A percentile compares a stretch with the other conserved stretches of the same genome.
Conservation (phyloP, 2,888 invertebrate genomes). For the Lasius fuliginosus region DNA sequence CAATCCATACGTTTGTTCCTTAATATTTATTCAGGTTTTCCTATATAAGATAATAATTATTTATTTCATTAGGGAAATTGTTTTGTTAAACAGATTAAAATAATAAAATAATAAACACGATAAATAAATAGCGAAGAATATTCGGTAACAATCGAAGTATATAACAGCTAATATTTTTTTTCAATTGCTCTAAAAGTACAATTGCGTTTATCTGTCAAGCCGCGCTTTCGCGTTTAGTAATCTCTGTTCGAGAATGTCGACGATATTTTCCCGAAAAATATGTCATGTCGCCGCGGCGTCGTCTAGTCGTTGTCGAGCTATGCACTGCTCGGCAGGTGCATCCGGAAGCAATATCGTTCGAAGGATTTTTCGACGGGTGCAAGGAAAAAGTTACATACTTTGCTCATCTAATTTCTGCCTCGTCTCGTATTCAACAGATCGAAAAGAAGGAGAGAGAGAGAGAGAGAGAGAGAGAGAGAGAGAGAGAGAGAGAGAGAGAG, state of each 20-base stretch:
- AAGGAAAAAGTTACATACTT: conserved; percentile 40
- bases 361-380: conserved; percentile 13
- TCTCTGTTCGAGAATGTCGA: background rate
- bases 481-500: background rate
- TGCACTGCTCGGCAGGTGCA: conserved; percentile 10
- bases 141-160: background rate
- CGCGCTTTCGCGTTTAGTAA: background rate
- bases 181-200: background rate
- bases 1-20: background rate
- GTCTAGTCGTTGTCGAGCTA: conserved; percentile 3
- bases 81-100: background rate
- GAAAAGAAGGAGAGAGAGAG: background rate
- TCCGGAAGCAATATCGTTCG: conserved; percentile 13
- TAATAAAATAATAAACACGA: background rate
- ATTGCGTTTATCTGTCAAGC: background rate
- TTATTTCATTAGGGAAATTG: background rate
- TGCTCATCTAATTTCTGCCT: conserved; percentile 49
- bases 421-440: conserved; percentile 32
- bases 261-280: conserved; percentile 31
- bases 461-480: conserved; percentile 6
- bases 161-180: background rate
- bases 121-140: background rate
- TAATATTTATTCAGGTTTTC: background rate
- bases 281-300: conserved; percentile 11
- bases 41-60: background rate